Conservation (phyloP, 2,888 invertebrate species). For the Amiota communis region DNA sequence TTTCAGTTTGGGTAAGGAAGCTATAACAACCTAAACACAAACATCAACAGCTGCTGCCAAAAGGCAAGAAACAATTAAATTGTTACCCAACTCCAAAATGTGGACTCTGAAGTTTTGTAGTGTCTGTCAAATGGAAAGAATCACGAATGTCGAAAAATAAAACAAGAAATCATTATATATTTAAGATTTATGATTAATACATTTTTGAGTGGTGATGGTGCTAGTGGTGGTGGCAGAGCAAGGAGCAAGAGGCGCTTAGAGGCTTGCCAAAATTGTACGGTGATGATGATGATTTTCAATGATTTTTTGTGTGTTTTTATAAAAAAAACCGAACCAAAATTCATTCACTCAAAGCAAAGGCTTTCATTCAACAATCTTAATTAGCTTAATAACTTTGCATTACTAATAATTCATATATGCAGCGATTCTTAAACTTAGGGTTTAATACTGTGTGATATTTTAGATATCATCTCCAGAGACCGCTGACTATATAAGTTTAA, state of each 20-base stretch:
- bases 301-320: too few species aligned
- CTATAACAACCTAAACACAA: not conserved
- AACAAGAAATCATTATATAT: constrained; percentile 17
- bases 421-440: too few species aligned
- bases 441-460: too few species aligned
- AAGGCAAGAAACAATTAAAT: not conserved
- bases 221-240: not conserved
- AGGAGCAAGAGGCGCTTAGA: not conserved
- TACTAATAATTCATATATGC: too few species aligned
- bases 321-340: too few species aligned
- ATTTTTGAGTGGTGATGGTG: constrained; percentile 62
- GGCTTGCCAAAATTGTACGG: not conserved
- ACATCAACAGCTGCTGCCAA: constrained; percentile 5
- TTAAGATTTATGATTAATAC: constrained; percentile 62
- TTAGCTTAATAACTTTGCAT: too few species aligned
- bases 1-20: too few species aligned
- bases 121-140: not conserved
- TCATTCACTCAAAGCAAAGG: too few species aligned
- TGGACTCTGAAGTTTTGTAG: not conserved
- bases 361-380: too few species aligned
- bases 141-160: not conserved
- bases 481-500: too few species aligned
- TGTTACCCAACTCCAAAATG: not conserved
- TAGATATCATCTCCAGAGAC: too few species aligned
- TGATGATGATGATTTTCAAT: not conserved